A percentile compares a stretch with the other conserved stretches of the same genome.
Evolutionary conservation across 2,113 vertebrate species (phyloP).

Genomic region (Anthoscopus minutus): DNA sequence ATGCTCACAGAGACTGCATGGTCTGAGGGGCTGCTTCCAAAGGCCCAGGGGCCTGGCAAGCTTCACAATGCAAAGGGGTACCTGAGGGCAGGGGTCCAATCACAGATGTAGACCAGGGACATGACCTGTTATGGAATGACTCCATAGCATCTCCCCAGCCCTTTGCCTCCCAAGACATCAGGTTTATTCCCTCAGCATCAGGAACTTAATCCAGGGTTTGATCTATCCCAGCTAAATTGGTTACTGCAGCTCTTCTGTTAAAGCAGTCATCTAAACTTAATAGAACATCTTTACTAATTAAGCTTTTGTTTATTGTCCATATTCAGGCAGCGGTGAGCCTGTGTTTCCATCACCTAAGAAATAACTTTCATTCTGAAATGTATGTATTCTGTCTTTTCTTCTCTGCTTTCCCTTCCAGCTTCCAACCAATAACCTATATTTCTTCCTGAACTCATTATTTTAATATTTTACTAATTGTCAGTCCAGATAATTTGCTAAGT

Average conservation of each 20-base stretch:
- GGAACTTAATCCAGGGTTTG: too few species aligned
- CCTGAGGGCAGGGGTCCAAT: too few species aligned
- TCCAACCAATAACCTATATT: neutral
- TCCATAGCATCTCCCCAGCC: too few species aligned
- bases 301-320: neutral
- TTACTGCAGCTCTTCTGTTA: neutral
- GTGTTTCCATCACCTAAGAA: neutral
- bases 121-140: too few species aligned
- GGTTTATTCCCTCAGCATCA: too few species aligned
- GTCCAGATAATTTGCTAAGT: neutral
- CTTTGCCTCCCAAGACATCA: too few species aligned
- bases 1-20: too few species aligned
- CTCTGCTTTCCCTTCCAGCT: neutral
- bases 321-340: neutral
- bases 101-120: too few species aligned
- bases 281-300: neutral
- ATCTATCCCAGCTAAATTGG: too few species aligned
- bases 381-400: neutral
- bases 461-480: neutral
- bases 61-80: too few species aligned
- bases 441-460: constrained; percentile 1
- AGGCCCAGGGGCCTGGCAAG: too few species aligned
- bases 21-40: too few species aligned
- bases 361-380: neutral
- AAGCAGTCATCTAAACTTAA: neutral